A percentile compares a stretch with the other conserved stretches of the same genome.
Conservation (phyloP, 2,113 vertebrate species). For the Balaeniceps rex region DNA sequence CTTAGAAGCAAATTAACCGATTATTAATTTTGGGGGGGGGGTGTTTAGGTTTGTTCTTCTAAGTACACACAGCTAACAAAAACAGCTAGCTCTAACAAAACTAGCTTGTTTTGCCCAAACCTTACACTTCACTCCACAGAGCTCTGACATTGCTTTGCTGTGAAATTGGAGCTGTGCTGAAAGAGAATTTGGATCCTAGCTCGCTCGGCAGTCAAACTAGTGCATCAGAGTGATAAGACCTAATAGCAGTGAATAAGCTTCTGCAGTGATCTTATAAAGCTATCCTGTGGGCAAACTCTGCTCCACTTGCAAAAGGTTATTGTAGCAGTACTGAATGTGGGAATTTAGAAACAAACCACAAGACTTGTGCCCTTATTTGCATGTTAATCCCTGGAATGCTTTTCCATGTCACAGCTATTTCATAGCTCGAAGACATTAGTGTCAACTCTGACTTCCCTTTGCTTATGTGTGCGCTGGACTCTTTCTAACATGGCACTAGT, state of each 20-base stretch:
- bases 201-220: not conserved
- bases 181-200: not conserved
- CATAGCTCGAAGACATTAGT: not conserved
- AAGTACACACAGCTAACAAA: not conserved
- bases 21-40: fast-evolving
- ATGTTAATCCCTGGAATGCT: not conserved
- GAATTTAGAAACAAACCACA: not conserved
- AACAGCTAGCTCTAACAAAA: not conserved
- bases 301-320: not conserved
- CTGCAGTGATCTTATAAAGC: not conserved
- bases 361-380: not conserved
- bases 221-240: not conserved
- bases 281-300: constrained; percentile 2
- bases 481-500: not conserved
- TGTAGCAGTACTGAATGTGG: not conserved
- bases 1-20: not conserved
- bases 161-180: not conserved
- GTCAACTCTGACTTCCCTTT: not conserved
- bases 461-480: not conserved
- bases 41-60: not conserved
- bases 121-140: not conserved
- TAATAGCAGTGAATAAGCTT: not conserved
- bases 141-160: not conserved
- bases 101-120: not conserved
- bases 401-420: not conserved